Conservation (phyloP, 2,797 vertebrate species). For the Thunnus albacares region DNA sequence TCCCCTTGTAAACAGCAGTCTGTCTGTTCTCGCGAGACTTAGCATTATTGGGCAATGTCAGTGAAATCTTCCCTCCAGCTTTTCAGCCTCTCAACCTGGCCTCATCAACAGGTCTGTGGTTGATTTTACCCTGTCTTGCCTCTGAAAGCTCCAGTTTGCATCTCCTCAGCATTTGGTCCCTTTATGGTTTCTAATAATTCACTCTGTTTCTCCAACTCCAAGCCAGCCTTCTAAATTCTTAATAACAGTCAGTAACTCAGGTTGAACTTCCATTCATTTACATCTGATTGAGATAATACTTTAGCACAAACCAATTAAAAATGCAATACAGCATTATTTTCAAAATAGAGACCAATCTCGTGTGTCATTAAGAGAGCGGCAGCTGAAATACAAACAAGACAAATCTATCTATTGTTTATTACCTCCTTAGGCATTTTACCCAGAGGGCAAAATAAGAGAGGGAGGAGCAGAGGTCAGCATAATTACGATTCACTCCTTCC, state of each 20-base stretch:
- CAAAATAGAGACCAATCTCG: slow-evolving; percentile 71
- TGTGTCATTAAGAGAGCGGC: slow-evolving; percentile 73
- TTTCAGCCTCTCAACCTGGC: slow-evolving; percentile 23
- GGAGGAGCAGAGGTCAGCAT: slow-evolving; percentile 82
- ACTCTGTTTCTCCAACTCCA: slow-evolving; percentile 89
- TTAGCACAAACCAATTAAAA: slow-evolving; percentile 76
- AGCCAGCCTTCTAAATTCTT: slow-evolving; percentile 93
- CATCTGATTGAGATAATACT: slow-evolving; percentile 78
- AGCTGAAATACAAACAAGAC: slow-evolving; percentile 81
- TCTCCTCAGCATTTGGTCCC: slow-evolving; percentile 90
- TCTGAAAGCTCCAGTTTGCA: slow-evolving; percentile 82
- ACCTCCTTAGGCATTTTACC: slow-evolving; percentile 82
- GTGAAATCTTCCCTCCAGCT: slow-evolving; percentile 15
- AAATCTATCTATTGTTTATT: slow-evolving; percentile 87
- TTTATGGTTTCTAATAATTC: slow-evolving; percentile 93
- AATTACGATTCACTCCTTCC: slow-evolving; percentile 83
- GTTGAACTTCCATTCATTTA: slow-evolving; percentile 76
- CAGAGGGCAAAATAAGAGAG: slow-evolving; percentile 81
- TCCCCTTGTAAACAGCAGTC: slow-evolving; percentile 2
- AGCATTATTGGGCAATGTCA: slow-evolving; percentile 2
- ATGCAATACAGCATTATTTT: slow-evolving; percentile 70
- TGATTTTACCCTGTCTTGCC: slow-evolving; percentile 36
- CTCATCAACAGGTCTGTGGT: slow-evolving; percentile 65
- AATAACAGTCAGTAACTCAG: slow-evolving; percentile 87
- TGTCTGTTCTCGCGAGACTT: slow-evolving; percentile 12